A percentile compares a stretch with the other conserved stretches of the same genome.
These are phyloP conservation scores for Lepisosteus osseus DNA, from an alignment of 2,113 vertebrate species.

Conservation along the genomic window DNA sequence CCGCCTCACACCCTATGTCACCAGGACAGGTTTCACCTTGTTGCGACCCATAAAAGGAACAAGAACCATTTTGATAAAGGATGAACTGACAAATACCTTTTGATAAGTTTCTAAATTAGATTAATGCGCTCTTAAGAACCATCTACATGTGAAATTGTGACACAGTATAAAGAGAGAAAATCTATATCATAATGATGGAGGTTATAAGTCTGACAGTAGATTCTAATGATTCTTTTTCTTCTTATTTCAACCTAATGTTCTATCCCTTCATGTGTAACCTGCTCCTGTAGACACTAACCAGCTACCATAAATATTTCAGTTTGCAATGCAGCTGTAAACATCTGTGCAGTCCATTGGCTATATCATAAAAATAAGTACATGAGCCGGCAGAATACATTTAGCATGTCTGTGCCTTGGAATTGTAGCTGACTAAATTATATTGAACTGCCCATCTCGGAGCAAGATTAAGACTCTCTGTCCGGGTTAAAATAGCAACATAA, in stretches of 20 bases:
- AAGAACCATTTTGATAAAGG: too few relatives aligned
- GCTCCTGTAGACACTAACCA: slow-evolving; percentile 35
- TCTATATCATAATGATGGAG: too few relatives aligned
- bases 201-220: slow-evolving; percentile 18
- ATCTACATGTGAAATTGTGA: not conserved
- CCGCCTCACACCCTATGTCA: too few relatives aligned
- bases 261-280: slow-evolving; percentile 22
- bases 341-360: slow-evolving; percentile 41
- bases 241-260: slow-evolving; percentile 18
- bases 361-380: slow-evolving; percentile 39
- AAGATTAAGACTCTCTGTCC: not conserved
- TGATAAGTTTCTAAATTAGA: too few relatives aligned
- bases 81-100: too few relatives aligned
- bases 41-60: too few relatives aligned
- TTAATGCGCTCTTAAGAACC: not conserved
- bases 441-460: not conserved
- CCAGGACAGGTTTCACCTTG: too few relatives aligned
- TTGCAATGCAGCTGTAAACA: slow-evolving; percentile 39
- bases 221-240: not conserved
- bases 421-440: not conserved
- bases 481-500: not conserved
- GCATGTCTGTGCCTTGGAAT: slow-evolving; percentile 16
- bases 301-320: slow-evolving; percentile 33
- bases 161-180: not conserved
- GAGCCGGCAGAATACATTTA: slow-evolving; percentile 32